Evolutionary conservation across 2,797 vertebrate species (phyloP).

Genomic region (Chelmon rostratus): DNA sequence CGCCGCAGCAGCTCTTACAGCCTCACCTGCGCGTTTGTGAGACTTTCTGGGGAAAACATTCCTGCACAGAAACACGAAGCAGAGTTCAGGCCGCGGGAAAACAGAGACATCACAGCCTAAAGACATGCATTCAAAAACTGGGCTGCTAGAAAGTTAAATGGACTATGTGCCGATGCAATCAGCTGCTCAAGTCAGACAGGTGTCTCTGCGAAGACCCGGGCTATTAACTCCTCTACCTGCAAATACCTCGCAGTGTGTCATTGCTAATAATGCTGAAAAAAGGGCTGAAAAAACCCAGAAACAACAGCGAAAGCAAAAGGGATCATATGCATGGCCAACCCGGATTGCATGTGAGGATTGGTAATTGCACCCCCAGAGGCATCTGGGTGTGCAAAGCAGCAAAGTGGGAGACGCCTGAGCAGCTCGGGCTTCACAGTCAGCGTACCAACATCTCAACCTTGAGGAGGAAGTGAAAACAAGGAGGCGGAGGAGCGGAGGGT

Average conservation of each 20-base stretch:
- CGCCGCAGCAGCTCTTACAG: conserved; percentile 5
- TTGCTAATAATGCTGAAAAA: conserved; percentile 79
- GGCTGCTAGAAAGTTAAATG: conserved; percentile 80
- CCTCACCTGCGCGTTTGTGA: conserved; percentile 10
- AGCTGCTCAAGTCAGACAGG: conserved; percentile 80
- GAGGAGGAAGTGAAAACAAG: conserved; percentile 80
- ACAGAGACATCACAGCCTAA: conserved; percentile 70
- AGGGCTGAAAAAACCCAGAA: conserved; percentile 33
- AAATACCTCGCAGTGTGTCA: conserved; percentile 75
- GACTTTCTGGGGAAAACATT: conserved; percentile 34
- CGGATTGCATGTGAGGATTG: conserved; percentile 84
- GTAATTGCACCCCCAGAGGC: conserved; percentile 87
- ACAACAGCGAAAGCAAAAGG: conserved; percentile 75
- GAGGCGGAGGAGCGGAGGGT: conserved; percentile 69
- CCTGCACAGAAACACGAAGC: conserved; percentile 19
- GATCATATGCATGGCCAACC: conserved; percentile 84
- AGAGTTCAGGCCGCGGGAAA: conserved; percentile 31
- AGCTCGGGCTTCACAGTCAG: conserved; percentile 72
- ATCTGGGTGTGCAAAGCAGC: conserved; percentile 83
- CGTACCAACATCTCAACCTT: conserved; percentile 82
- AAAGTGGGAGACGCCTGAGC: conserved; percentile 82
- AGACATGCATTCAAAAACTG: conserved; percentile 49
- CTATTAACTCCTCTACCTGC: conserved; percentile 83
- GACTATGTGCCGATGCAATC: conserved; percentile 77
- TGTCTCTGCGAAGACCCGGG: conserved; percentile 77